Base-by-base conservation (phyloP, 1,140 invertebrate genomes). In the Monochamus saltuarius region DNA sequence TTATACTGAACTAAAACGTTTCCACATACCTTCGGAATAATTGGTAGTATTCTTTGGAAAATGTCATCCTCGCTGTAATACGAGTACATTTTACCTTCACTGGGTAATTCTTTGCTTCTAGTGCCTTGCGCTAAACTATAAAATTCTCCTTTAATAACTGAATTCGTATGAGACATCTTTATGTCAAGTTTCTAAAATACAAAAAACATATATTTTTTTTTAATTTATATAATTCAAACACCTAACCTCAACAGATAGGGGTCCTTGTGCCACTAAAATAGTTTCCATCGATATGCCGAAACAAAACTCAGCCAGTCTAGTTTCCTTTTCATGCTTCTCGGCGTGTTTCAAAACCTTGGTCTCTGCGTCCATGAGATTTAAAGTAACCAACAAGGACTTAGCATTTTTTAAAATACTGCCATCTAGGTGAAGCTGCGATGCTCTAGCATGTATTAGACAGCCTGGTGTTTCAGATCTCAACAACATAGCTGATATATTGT, bases 401-500 rank as follows among this genome's bases (percentile, higher is more conserved):
- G 89, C 86, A 73, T 84, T 88, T 64, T 85, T 87, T 22, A 87
- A 83, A 40, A 85, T 84, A 64, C 85, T 88, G 0, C 90, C 89
- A 77, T 94, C 91, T 34, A 93, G 78, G 67, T 86, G 85, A 0
- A 95, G 76, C 70, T 90, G 88, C 59, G 85, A 85, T 1, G 89
- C 86, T 29, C 87, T 88, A 11, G 87, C 84, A 77, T 91, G 88
- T 0, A 91, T 79, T 34, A 91, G 79, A 83, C 88, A 92, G 16
- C 89, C 86, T 46, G 87, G 85, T 51, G 77, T 77, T 67, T 81
- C 78, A 38, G 83, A 80, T 50, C 83, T 80, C 59, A 91, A 80
- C 46, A 88, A 78, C 65, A 90, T 85, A 8, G 92, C 80, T 58
- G 87, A 91, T 61, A 92, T 83, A 72, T 93, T 92, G 63, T 89